These are phyloP conservation scores for Aphaenogaster floridana DNA, from an alignment of 1,140 invertebrate genomes.

Conservation along the genomic window DNA sequence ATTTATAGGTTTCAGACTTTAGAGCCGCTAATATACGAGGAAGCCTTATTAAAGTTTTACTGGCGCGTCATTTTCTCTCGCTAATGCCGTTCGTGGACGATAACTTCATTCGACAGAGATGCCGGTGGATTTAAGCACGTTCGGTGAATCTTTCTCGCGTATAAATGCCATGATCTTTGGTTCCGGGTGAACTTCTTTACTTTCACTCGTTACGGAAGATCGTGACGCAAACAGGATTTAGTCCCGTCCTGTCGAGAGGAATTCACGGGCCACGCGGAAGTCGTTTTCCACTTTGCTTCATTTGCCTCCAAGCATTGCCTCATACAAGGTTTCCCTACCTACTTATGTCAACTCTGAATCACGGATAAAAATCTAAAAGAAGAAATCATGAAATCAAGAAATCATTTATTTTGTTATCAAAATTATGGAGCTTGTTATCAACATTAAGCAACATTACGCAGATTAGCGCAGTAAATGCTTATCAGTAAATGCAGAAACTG, in stretches of 20 bases:
- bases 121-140: conserved; percentile 45
- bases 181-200: conserved; percentile 82
- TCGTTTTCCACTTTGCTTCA: conserved; percentile 33
- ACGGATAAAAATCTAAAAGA: background rate
- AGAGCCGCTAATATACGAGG: background rate
- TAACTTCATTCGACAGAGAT: conserved; percentile 58
- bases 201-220: conserved; percentile 84
- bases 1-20: background rate
- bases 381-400: too few relatives aligned
- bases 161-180: conserved; percentile 70
- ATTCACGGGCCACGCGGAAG: conserved; percentile 42
- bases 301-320: background rate
- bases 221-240: conserved; percentile 80
- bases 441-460: too few relatives aligned
- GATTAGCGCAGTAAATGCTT: too few relatives aligned
- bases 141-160: conserved; percentile 41
- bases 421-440: too few relatives aligned
- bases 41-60: conserved; percentile 15
- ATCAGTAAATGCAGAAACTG: too few relatives aligned
- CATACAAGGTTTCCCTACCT: background rate
- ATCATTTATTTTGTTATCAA: too few relatives aligned
- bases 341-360: background rate
- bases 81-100: conserved; percentile 15
- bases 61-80: conserved; percentile 62
- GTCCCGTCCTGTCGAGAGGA: conserved; percentile 44